Evolutionary conservation across 1,140 invertebrate species (phyloP).

Genomic region (Drosophila setifemur): DNA sequence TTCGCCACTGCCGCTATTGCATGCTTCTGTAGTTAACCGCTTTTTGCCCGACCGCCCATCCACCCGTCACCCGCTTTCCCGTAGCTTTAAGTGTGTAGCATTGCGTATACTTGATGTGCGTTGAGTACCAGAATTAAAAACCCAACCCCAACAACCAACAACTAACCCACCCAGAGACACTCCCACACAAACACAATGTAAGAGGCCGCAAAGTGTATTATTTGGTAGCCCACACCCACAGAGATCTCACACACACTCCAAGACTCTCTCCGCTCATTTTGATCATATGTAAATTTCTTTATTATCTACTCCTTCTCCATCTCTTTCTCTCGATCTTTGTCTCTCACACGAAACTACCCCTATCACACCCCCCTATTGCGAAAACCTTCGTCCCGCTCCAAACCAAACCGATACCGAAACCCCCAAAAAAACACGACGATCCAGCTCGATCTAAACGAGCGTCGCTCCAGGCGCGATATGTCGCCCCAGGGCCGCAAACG

Average conservation of each 20-base stretch:
- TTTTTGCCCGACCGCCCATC: slow-evolving; percentile 20
- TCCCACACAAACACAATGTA: slow-evolving; percentile 45
- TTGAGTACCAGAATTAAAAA: slow-evolving; percentile 12
- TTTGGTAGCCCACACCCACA: slow-evolving; percentile 19
- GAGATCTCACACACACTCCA: slow-evolving; percentile 19
- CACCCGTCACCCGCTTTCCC: slow-evolving; percentile 5
- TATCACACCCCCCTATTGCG: not conserved
- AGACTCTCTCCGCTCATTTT: slow-evolving; percentile 48
- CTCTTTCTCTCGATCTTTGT: slow-evolving; percentile 48
- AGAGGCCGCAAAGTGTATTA: slow-evolving; percentile 2
- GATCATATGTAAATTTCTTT: slow-evolving; percentile 60
- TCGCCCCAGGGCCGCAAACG: slow-evolving; percentile 89
- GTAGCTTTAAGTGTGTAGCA: slow-evolving; percentile 63
- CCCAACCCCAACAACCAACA: not conserved
- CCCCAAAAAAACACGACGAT: slow-evolving; percentile 29
- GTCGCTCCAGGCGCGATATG: slow-evolving; percentile 88
- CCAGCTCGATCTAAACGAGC: slow-evolving; percentile 82
- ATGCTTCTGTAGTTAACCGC: slow-evolving; percentile 25
- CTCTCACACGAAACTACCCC: slow-evolving; percentile 4
- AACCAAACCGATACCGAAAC: not conserved
- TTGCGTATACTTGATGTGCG: slow-evolving; percentile 50
- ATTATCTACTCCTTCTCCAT: slow-evolving; percentile 63
- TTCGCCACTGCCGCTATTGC: slow-evolving; percentile 30
- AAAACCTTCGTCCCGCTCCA: slow-evolving; percentile 20
- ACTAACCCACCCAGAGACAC: slow-evolving; percentile 30